Evolutionary conservation across 2,888 invertebrate species (phyloP).

Genomic region (Lymantria monacha): DNA sequence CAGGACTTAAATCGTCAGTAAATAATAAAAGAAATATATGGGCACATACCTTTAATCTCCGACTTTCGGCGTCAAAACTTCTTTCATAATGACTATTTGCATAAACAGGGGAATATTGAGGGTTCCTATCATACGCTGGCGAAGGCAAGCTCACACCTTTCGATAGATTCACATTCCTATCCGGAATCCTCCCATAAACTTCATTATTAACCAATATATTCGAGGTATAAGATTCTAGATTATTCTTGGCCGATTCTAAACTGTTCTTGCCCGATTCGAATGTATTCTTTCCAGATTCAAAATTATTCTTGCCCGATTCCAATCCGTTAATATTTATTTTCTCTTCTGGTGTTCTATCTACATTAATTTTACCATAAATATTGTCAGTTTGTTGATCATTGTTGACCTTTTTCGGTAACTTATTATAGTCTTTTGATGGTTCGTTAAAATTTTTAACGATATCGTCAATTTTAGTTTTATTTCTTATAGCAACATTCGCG

Average conservation of each 20-base stretch:
- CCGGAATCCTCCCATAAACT: conserved; percentile 27
- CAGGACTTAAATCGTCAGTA: too few species aligned
- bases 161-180: conserved; percentile 19
- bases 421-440: conserved; percentile 36
- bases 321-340: conserved; percentile 13
- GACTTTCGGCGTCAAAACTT: conserved; percentile 70
- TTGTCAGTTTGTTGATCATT: conserved; percentile 68
- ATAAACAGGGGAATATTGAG: conserved; percentile 70
- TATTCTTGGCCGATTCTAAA: conserved; percentile 28
- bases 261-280: conserved; percentile 24
- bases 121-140: conserved; percentile 63
- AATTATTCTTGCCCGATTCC: conserved; percentile 20
- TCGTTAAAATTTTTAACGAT: conserved; percentile 77
- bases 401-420: conserved; percentile 67
- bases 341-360: conserved; percentile 37
- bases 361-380: conserved; percentile 70
- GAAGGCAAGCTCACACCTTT: conserved; percentile 30
- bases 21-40: too few species aligned
- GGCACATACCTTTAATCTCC: conserved; percentile 61
- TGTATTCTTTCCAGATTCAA: conserved; percentile 23
- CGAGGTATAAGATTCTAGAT: conserved; percentile 29
- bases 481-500: conserved; percentile 65
- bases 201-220: conserved; percentile 27
- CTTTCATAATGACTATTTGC: conserved; percentile 59
- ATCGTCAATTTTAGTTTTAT: conserved; percentile 72